Evolutionary conservation across 2,888 invertebrate species (phyloP), one percentile per base, ranked within the genome.

Genomic region (Parascotia fuliginaria): DNA sequence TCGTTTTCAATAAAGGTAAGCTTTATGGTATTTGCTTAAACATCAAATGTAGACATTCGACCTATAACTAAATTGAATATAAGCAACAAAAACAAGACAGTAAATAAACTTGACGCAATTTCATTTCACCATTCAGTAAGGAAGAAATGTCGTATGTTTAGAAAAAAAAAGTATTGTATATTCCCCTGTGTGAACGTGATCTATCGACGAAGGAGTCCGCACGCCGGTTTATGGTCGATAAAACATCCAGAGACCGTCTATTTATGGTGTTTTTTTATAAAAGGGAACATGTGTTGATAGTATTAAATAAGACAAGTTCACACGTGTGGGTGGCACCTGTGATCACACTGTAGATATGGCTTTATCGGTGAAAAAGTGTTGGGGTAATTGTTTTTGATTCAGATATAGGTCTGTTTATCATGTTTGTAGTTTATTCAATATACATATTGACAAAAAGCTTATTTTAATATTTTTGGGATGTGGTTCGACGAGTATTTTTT

Each of bases 211-310:
- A 75, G 73, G 78, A 78, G 81, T 78, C 78, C 75, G 78, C 83
- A 83, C 81, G 81, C 79, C 83, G 79, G 80, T 87, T 89, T 87
- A 87, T 85, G 77, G 85, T 72, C 89, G 83, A 87, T 90, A 86
- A 87, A 88, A 84, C 79, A 80, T 81, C 80, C 77, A 81, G 81
- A 81, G 83, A 79, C 72, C 48, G 80, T 79, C 78, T 88, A 87
- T 88, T 89, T 88, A 87, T 79, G 81, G 79, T 65, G 73, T 81
- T 85, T 85, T n/a, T 88, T 67, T 77, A 64, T 78, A 75, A 71
- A 69, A 63, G 72, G 70, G 65, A 77, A 75, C 81, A 81, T 78
- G 83, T 86, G 85, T 84, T 83, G 79, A 85, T 85, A 74, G 80
- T 81, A 78, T 79, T 79, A 70, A 83, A 83, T 76, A 76, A 71